phyloP scores from a whole-genome alignment of 1,140 invertebrate genomes.

The Laodelphax striatellus region DNA sequence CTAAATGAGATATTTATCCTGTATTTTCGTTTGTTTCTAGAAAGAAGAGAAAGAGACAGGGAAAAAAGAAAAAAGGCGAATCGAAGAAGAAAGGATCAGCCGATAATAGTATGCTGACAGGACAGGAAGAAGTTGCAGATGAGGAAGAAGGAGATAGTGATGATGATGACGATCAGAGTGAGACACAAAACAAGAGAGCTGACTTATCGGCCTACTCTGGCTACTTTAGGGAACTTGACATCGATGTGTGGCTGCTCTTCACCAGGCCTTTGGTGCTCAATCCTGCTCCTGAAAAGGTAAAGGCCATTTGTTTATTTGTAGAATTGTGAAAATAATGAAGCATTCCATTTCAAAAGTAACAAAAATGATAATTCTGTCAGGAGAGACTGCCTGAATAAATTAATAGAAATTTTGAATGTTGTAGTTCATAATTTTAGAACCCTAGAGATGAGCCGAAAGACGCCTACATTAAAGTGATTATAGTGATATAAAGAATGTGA shows the following conservation, averaged over 20 bases:
- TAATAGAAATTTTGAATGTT: too few relatives aligned
- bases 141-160: constrained; percentile 14
- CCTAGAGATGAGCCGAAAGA: too few relatives aligned
- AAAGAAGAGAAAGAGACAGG: constrained; percentile 12
- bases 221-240: constrained; percentile 37
- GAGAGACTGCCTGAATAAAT: too few relatives aligned
- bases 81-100: neutral
- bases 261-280: constrained; percentile 32
- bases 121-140: constrained; percentile 3
- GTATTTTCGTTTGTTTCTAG: neutral
- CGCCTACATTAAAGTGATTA: too few relatives aligned
- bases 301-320: too few relatives aligned
- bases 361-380: too few relatives aligned
- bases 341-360: too few relatives aligned
- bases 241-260: constrained; percentile 36
- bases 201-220: constrained; percentile 20
- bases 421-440: too few relatives aligned
- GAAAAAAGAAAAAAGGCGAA: constrained; percentile 13
- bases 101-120: neutral
- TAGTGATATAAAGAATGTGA: too few relatives aligned
- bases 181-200: constrained; percentile 1
- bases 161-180: constrained; percentile 16
- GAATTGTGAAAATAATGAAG: too few relatives aligned
- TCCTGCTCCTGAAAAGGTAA: constrained; percentile 20
- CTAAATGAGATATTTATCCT: too few relatives aligned